Conservation (phyloP, 30 jellyfish, hydroid and myxozoan genomes). For the Sanderia malayensis region DNA sequence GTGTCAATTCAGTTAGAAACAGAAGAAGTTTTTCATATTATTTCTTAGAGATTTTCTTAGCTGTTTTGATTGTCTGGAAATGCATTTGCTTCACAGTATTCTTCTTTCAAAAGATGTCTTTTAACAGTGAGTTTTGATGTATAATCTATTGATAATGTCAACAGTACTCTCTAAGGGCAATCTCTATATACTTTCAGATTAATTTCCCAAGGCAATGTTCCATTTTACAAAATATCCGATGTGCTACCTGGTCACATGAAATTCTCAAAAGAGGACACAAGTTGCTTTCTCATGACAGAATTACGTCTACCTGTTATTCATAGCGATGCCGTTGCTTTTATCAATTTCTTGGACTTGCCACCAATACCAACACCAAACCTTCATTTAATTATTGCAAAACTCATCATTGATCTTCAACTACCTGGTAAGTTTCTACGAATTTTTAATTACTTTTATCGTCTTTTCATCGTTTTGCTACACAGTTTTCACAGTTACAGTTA, state of each 20-base stretch:
- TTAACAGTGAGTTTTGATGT: no score
- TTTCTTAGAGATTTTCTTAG: no score
- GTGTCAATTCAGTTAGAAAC: no score
- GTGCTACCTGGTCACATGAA: constrained; percentile 54
- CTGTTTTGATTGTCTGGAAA: no score
- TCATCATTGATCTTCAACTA: constrained; percentile 41
- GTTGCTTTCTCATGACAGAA: constrained; percentile 16
- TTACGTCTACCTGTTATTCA: constrained; percentile 11
- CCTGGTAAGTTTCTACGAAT: constrained; percentile 47
- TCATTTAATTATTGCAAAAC: constrained; percentile 33
- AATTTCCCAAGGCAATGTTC: constrained; percentile 29
- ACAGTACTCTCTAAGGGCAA: no score
- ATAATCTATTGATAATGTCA: no score
- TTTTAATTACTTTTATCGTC: no score
- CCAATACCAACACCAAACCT: constrained; percentile 31
- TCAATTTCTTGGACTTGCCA: constrained; percentile 40
- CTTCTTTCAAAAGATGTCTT: no score
- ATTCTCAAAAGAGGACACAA: constrained; percentile 36
- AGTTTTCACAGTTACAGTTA: no score
- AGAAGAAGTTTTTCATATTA: no score
- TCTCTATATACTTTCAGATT: constrained; percentile 21
- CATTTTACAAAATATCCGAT: constrained; percentile 34
- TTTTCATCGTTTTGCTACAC: no score
- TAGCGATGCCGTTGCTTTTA: constrained; percentile 21
- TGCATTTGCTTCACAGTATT: no score